phyloP scores from a whole-genome alignment of 2,888 invertebrate genomes.

The Macrosoma leucophasiata region DNA sequence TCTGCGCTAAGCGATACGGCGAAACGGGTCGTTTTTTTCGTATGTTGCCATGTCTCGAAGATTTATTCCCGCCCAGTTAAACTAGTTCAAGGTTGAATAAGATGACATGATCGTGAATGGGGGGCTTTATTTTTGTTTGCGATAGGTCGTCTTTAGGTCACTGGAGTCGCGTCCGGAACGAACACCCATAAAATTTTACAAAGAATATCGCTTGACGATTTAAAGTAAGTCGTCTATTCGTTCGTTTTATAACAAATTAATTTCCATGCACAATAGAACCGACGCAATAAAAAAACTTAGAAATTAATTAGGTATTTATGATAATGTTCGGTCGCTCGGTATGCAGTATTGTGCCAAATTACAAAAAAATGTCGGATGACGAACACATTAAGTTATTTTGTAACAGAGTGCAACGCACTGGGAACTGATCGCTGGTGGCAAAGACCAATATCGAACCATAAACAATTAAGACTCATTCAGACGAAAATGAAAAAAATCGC shows the following conservation, averaged over 20 bases:
- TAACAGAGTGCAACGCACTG: conserved; percentile 63
- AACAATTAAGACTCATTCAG: conserved; percentile 56
- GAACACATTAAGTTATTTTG: conserved; percentile 60
- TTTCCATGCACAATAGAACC: conserved; percentile 43
- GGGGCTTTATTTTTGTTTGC: conserved; percentile 57
- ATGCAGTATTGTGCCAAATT: conserved; percentile 56
- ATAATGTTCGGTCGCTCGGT: conserved; percentile 50
- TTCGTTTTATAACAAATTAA: no score
- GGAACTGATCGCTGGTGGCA: conserved; percentile 56
- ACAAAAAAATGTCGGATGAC: conserved; percentile 53
- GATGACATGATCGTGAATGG: conserved; percentile 55
- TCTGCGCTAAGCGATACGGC: conserved; percentile 58
- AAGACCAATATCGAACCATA: conserved; percentile 48
- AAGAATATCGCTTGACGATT: conserved; percentile 39
- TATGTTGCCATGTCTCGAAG: conserved; percentile 53
- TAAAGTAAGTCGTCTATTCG: conserved; percentile 22
- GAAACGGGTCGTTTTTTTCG: conserved; percentile 51
- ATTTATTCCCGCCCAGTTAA: conserved; percentile 58
- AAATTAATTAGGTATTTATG: conserved; percentile 66
- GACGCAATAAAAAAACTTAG: conserved; percentile 48
- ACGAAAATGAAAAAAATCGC: no score
- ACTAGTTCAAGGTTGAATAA: conserved; percentile 67
- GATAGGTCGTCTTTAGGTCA: conserved; percentile 67
- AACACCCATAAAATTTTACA: conserved; percentile 44
- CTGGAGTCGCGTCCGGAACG: conserved; percentile 50